phyloP scores from a whole-genome alignment of 2,797 vertebrate species.

The Diglossa cyanea region DNA sequence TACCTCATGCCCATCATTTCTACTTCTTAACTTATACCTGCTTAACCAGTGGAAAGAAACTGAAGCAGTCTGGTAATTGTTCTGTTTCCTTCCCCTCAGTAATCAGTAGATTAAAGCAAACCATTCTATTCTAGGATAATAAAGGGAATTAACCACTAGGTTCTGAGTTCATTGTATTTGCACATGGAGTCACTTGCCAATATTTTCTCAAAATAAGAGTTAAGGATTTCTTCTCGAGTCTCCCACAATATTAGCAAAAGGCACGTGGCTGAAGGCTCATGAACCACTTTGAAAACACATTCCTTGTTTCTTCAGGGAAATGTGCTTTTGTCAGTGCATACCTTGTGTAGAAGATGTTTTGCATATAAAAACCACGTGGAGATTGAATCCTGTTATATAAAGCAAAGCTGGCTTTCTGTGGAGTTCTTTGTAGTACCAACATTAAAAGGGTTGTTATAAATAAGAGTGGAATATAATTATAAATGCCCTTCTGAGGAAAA shows the following conservation, averaged over 20 bases:
- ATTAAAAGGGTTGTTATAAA: constrained; percentile 72
- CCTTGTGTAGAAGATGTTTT: constrained; percentile 42
- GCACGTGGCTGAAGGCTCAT: neutral
- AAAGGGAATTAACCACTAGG: neutral
- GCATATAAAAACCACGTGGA: constrained; percentile 64
- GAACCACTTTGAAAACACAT: constrained; percentile 22
- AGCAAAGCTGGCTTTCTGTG: constrained; percentile 58
- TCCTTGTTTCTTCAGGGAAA: constrained; percentile 47
- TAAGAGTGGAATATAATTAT: constrained; percentile 75
- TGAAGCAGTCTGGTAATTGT: neutral
- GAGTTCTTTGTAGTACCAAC: constrained; percentile 68
- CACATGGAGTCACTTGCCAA: neutral
- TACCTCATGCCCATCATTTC: neutral
- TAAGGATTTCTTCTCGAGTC: neutral
- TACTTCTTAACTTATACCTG: neutral
- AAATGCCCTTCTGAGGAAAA: constrained; percentile 65
- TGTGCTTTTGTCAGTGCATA: constrained; percentile 1
- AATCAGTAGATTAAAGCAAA: neutral
- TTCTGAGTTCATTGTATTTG: neutral
- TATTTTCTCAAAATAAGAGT: neutral
- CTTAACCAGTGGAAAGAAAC: neutral
- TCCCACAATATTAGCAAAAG: neutral
- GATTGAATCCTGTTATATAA: constrained; percentile 56
- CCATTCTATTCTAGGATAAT: neutral
- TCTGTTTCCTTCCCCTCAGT: neutral